A percentile compares a stretch with the other conserved stretches of the same genome.
These are phyloP conservation scores for Thalassoma bifasciatum DNA, from an alignment of 2,113 vertebrate genomes.

Conservation along the genomic window DNA sequence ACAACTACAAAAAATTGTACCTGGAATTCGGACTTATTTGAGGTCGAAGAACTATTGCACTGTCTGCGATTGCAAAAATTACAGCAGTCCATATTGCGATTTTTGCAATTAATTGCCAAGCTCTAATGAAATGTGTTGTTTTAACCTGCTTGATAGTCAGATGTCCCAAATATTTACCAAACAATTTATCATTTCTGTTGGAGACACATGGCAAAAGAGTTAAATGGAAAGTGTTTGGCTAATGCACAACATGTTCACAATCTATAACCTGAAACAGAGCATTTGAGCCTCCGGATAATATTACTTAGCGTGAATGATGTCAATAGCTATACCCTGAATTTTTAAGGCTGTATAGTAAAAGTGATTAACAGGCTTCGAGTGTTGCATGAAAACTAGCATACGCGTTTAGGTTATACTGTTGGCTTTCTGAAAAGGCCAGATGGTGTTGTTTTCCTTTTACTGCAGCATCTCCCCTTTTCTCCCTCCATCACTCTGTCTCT, in stretches of 20 bases:
- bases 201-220: neutral
- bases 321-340: neutral
- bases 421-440: slow-evolving; percentile 25
- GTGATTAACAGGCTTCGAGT: slow-evolving; percentile 2
- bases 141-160: neutral
- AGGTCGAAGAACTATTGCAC: too few species aligned
- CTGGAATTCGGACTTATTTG: too few species aligned
- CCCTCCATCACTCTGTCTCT: neutral
- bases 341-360: neutral
- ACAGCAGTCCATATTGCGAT: too few species aligned
- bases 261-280: neutral
- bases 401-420: slow-evolving; percentile 23
- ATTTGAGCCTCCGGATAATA: neutral
- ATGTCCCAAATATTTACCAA: neutral
- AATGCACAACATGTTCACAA: neutral
- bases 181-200: neutral
- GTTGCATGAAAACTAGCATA: slow-evolving; percentile 21
- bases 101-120: too few species aligned
- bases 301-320: neutral
- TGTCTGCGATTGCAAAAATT: too few species aligned
- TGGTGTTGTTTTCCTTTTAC: slow-evolving; percentile 31
- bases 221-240: neutral
- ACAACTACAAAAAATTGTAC: too few species aligned
- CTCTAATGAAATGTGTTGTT: neutral
- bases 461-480: slow-evolving; percentile 6